Evolutionary conservation across 2,797 vertebrate genomes (phyloP).

Genomic region (Myotis daubentonii): DNA sequence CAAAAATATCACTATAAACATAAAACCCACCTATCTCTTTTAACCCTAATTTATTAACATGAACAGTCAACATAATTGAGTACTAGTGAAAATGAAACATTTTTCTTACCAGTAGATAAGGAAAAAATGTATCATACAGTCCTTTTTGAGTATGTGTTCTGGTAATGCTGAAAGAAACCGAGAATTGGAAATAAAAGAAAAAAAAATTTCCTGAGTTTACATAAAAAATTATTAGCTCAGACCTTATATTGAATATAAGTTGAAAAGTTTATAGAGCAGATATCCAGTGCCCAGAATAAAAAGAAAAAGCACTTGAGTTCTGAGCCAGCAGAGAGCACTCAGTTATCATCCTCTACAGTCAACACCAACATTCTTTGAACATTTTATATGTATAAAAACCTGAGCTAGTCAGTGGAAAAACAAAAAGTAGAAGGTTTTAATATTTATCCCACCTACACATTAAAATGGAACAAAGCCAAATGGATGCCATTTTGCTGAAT

Average conservation of each 20-base stretch:
- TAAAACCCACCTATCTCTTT: neutral
- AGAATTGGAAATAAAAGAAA: slow-evolving; percentile 22
- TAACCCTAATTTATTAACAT: neutral
- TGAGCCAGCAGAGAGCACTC: neutral
- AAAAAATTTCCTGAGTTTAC: neutral
- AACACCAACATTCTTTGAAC: neutral
- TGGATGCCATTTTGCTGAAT: neutral
- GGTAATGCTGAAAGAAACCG: slow-evolving; percentile 28
- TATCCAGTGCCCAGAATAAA: neutral
- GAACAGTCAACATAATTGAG: slow-evolving; percentile 29
- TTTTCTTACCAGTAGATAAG: slow-evolving; percentile 44
- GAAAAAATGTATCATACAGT: neutral
- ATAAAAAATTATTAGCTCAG: neutral
- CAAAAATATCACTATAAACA: neutral
- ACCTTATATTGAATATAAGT: neutral
- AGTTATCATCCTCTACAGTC: neutral
- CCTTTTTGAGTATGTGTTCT: neutral
- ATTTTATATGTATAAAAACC: neutral
- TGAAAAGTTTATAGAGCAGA: neutral
- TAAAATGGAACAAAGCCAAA: slow-evolving; percentile 27
- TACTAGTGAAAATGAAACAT: neutral
- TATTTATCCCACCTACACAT: neutral
- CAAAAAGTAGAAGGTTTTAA: neutral
- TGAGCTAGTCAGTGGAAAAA: neutral
- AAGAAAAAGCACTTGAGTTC: neutral